Evolutionary conservation across 2,113 vertebrate genomes (phyloP), one percentile per base, ranked within the genome.

Genomic region (Pionites leucogaster): DNA sequence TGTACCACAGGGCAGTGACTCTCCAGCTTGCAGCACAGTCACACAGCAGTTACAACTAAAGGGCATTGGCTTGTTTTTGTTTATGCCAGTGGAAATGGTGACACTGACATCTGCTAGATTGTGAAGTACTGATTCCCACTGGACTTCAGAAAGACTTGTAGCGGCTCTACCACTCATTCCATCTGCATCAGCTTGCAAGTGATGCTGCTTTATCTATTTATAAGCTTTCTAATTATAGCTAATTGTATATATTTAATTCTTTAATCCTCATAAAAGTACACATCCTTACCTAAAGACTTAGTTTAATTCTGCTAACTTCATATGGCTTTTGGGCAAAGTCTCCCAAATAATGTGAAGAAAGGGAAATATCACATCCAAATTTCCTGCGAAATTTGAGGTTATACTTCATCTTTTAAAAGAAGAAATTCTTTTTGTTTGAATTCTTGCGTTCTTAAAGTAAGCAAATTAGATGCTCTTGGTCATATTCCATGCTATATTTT

Each of bases 261-360:
- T 84, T 20, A 2, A 83, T 62, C 20, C 22, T 86, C 29, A 70
- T 24, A 31, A 17, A 88, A 88, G 24, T 49, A 52, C 9, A 17
- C 5, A 62, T 17, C n/a, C 7, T 65, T 69, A 62, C 6, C 22
- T 16, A 53, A 84, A 93, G 77, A 94, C 68, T 93, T 79, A 67
- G 81, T 65, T 96, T 86, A 93, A 95, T 96, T 95, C 94, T 95
- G 71, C n/a, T 90, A 92, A 95, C 64, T 94, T 86, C 69, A 24
- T 71, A 77, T 41, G 52, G 39, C 78, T 82, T 96, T 81, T 60
- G 37, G 33, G 12, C 42, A 72, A 94, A 57, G 13, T n/a, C 70
- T 94, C 49, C 41, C 67, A 91, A 90, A 62, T 88, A 93, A 92
- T 76, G 35, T 69, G 52, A 97, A 75, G 68, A 94, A 90, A 90